These are phyloP conservation scores for Agraylea sexmaculata DNA, from an alignment of 1,140 invertebrate genomes.

Conservation along the genomic window DNA sequence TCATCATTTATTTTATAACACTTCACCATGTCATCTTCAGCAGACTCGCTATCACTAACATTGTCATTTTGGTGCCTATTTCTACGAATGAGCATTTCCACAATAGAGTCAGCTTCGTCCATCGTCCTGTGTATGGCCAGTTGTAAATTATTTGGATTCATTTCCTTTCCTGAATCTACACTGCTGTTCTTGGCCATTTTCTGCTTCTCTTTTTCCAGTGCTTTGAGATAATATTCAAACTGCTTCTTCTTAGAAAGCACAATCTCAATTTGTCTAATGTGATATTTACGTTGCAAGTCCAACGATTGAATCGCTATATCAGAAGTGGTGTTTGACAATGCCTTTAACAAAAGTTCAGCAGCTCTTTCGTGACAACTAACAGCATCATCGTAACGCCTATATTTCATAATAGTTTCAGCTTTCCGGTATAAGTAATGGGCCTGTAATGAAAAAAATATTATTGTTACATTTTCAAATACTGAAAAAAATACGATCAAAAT, in stretches of 20 bases:
- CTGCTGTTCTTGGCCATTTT: constrained; percentile 29
- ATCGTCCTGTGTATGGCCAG: constrained; percentile 46
- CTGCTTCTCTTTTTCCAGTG: constrained; percentile 39
- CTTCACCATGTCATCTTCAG: constrained; percentile 21
- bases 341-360: constrained; percentile 42
- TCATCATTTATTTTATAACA: constrained; percentile 23
- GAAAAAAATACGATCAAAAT: too few species aligned
- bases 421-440: constrained; percentile 52
- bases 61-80: constrained; percentile 21
- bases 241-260: constrained; percentile 44
- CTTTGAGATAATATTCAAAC: constrained; percentile 43
- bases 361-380: constrained; percentile 50
- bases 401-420: constrained; percentile 45
- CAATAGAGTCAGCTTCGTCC: constrained; percentile 49
- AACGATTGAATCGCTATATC: constrained; percentile 45
- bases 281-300: constrained; percentile 47
- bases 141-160: constrained; percentile 34
- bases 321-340: constrained; percentile 40
- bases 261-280: constrained; percentile 45
- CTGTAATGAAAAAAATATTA: too few species aligned
- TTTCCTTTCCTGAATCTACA: constrained; percentile 28
- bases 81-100: constrained; percentile 32
- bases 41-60: constrained; percentile 22
- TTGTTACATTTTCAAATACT: too few species aligned
- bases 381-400: constrained; percentile 48